Evolutionary conservation across 1,140 invertebrate genomes (phyloP), one percentile per base, ranked within the genome.

Genomic region (Cyphomyrmex costatus): DNA sequence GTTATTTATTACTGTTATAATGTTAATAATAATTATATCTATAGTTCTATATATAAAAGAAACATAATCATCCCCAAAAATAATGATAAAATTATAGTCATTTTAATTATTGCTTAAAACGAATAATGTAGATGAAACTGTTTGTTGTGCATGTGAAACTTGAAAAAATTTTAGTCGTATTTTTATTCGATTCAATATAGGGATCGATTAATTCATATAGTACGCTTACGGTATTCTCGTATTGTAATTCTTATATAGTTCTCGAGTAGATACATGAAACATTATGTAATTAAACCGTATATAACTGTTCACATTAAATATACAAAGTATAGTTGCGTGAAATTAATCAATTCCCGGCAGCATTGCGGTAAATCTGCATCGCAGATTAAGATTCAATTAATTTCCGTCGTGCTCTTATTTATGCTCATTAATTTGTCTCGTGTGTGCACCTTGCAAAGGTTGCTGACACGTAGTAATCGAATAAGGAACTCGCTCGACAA

Each of bases 301-400:
- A 53, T 46, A 56, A 24, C 8, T 42, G 33, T 42, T 49, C 42
- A 60, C 49, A 42, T 80, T 80, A 70, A 80, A 70, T 80, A 80
- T 56, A 70, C 78, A 70, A 80, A 80, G 21, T 70, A 6, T 56
- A 70, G 78, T 58, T 68, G 49, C 49, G 77, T 36, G 65, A 80
- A 80, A 80, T 80, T 56, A 80, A 80, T 80, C 78, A 70, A 70
- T 30, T 46, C 49, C 14, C 78, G 16, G 21, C 21, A 56, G 16
- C 21, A 21, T 14, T 42, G 65, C 49, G 21, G 65, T 19, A 80
- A 80, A 80, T 80, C 63, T 80, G 46, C 65, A 80, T 56, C 63
- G 65, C 78, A 70, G 65, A 68, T 80, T 80, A 68, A 53, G 63
- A 80, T 70, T 80, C 66, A 80, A 80, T 80, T 80, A 80, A 80